Percentiles rank a stretch among this genome's conserved stretches.
Conservation (phyloP, 2,113 vertebrate species). For the Mustela nigripes region DNA sequence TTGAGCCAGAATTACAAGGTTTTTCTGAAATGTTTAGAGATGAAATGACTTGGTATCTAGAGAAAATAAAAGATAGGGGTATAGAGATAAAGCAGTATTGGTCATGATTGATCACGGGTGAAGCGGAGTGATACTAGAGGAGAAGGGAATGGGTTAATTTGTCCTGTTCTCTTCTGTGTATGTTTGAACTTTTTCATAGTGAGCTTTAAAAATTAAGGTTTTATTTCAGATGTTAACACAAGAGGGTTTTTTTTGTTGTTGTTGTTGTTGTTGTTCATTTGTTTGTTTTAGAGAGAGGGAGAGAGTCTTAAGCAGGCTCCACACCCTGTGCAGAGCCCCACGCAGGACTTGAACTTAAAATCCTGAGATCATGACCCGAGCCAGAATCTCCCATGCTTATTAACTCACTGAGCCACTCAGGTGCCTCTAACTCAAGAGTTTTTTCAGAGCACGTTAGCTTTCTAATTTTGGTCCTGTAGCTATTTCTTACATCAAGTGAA, state of each 20-base stretch:
- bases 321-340: background rate
- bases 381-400: background rate
- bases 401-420: background rate
- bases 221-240: conserved; percentile 24
- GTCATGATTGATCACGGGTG: background rate
- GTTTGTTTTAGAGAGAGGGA: background rate
- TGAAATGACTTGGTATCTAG: background rate
- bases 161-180: background rate
- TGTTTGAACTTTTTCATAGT: conserved; percentile 12
- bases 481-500: conserved; percentile 13
- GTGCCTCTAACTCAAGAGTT: background rate
- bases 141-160: background rate
- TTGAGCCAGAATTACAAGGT: background rate
- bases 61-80: background rate
- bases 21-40: conserved; percentile 30
- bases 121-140: background rate
- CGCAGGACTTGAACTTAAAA: background rate
- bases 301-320: background rate
- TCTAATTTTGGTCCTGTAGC: background rate
- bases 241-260: background rate
- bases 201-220: conserved; percentile 5
- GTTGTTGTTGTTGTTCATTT: background rate
- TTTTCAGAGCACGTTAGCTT: background rate
- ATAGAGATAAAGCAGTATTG: background rate
- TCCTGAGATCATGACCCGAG: background rate